Base-by-base conservation (phyloP, 2,888 invertebrate genomes). In the Thereva nobilitata region DNA sequence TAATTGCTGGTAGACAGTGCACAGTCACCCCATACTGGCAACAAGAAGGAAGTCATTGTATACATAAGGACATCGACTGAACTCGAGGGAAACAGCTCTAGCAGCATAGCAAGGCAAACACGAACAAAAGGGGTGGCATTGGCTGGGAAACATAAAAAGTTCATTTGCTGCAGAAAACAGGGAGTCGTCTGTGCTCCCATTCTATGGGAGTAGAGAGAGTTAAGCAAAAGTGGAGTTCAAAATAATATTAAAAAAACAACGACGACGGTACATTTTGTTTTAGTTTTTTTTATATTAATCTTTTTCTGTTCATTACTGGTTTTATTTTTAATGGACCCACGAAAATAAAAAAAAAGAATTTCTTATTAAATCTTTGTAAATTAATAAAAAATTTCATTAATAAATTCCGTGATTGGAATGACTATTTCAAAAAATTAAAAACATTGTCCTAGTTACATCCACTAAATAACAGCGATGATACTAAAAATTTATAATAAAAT, bases 11-110 rank as follows among this genome's bases (percentile, higher is more conserved):
- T 41, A 61, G 61, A 61, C 61, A 61, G 61, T 61, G 50, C 38
- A 23, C 42, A 50, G 61, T 50, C 34, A 47, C 41, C 61, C 50
- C 61, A 23, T 9, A 50, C 42, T 53, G 37, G 45, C 53, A 42
- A 50, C 44, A 38, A 53, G 50, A 57, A 66, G 53, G 57, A 59
- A 66, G 66, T 66, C 66, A 66, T 66, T 66, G 66, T 66, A 66
- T 66, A 66, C 66, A 66, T 66, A 66, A 66, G 59, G 59, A 65
- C 54, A 65, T 55, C 40, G 49, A 61, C 61, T 40, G 50, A 50
- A 50, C 61, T 61, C 61, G 50, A 61, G 61, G 61, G 61, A 61
- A 41, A 23, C 23, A 55, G 49, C 50, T 9, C 49, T 35, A 49
- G 23, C 35, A 38, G 10, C 9, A 49, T 49, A 35, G 50, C 50